Percentiles rank a stretch among this genome's conserved stretches.
Evolutionary conservation across 2,888 invertebrate genomes (phyloP).

Genomic region (Trissoscelio sp.): DNA sequence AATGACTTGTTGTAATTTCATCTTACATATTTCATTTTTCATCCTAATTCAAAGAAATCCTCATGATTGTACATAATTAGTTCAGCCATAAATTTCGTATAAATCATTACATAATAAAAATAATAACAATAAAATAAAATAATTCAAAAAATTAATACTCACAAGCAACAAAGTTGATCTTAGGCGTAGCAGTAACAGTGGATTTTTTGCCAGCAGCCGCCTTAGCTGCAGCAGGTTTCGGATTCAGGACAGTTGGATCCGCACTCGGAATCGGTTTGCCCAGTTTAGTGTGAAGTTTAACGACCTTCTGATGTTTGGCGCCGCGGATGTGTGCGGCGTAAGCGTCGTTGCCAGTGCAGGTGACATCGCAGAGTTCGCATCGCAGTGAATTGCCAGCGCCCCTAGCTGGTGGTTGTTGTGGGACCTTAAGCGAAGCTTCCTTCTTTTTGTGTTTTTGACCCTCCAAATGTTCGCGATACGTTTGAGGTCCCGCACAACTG

Average conservation of each 20-base stretch:
- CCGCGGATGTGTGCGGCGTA: slow-evolving; percentile 99
- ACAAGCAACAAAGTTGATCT: slow-evolving; percentile 93
- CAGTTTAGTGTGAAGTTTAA: slow-evolving; percentile 97
- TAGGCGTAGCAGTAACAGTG: slow-evolving; percentile 87
- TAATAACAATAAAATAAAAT: background rate
- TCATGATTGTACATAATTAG: too few relatives aligned
- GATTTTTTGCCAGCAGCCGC: slow-evolving; percentile 79
- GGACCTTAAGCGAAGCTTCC: slow-evolving; percentile 93
- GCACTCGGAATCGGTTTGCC: slow-evolving; percentile 99
- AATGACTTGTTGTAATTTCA: too few relatives aligned
- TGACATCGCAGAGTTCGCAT: slow-evolving; percentile 99
- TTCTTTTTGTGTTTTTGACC: slow-evolving; percentile 99
- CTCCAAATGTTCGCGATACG: slow-evolving; percentile 97
- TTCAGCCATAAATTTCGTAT: too few relatives aligned
- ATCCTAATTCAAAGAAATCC: too few relatives aligned
- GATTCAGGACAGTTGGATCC: slow-evolving; percentile 93
- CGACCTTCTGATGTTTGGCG: slow-evolving; percentile 98
- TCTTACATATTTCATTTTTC: too few relatives aligned
- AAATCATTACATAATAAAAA: background rate
- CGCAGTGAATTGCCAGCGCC: slow-evolving; percentile 89
- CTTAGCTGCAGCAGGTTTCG: slow-evolving; percentile 79
- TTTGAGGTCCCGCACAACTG: slow-evolving; percentile 97
- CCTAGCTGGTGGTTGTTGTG: slow-evolving; percentile 84
- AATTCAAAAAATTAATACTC: too few relatives aligned
- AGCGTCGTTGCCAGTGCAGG: slow-evolving; percentile 99